Base-by-base conservation (phyloP, 2,113 vertebrate genomes). In the Pachyramphus minor region DNA sequence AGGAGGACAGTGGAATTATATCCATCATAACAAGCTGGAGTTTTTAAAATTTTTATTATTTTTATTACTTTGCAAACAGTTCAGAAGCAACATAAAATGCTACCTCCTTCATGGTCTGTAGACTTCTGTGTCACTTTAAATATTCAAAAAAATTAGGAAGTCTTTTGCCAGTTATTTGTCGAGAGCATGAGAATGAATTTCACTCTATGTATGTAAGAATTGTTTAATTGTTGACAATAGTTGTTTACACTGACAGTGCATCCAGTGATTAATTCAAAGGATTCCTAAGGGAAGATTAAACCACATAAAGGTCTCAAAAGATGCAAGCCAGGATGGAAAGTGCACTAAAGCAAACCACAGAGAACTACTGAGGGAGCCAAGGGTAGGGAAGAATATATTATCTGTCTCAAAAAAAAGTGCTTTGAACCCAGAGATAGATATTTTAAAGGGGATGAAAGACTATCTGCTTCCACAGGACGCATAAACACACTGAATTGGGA, bases 251-350 rank as follows among this genome's bases (percentile, higher is more conserved):
- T 60, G 45, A 75, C 67, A 80, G 53, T 73, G 83, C 41, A 75
- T 72, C 17, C 63, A 87, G 35, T 69, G 76, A 94, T 96, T 91
- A 93, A 95, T 93, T 95, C 55, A 79, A 22, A 44, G 56, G 22
- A 81, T 92, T 95, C 84, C 78, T 95, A 71, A 79, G 84, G 74
- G 74, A 95, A 88, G 49, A 41, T 31, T 75, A 42, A 81, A 33
- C 31, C n/a, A 67, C 33, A n/a, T 16, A 91, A 96, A 88, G 45
- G 72, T 79, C 56, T 94, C 69, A 89, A 79, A 79, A 84, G 80
- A 83, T 73, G 25, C 63, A 92, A 87, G 56, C 7, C 71, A 87
- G 64, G 42, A 45, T 71, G 31, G 55, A 95, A 18, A 74, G 69
- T 69, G 42, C 39, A 20, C 7, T 89, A 88, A 92, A 81, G 25